phyloP scores from a whole-genome alignment of 1,140 invertebrate genomes.

The Mercenaria mercenaria region DNA sequence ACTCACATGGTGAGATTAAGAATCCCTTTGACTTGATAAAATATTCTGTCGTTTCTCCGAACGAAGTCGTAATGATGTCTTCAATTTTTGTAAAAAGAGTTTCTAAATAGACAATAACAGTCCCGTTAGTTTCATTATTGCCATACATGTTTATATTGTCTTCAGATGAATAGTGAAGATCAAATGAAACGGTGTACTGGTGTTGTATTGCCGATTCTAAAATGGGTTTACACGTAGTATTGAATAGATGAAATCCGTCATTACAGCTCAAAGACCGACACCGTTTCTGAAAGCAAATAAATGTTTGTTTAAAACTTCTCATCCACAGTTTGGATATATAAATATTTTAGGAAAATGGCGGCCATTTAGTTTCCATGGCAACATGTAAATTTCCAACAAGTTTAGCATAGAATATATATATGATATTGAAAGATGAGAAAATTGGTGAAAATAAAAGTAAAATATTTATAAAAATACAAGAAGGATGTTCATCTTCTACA shows the following conservation, averaged over 20 bases:
- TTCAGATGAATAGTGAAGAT: not conserved
- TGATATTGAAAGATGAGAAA: too few relatives aligned
- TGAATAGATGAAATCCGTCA: not conserved
- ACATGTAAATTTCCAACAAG: too few relatives aligned
- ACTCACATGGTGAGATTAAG: not conserved
- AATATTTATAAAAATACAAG: too few relatives aligned
- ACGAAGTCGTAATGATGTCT: not conserved
- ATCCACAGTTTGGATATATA: too few relatives aligned
- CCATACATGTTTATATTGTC: not conserved
- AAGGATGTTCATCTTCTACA: too few relatives aligned
- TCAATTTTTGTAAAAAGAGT: not conserved
- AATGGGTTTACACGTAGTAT: not conserved
- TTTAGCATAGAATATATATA: too few relatives aligned
- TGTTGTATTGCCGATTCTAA: not conserved
- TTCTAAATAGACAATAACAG: not conserved
- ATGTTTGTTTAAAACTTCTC: too few relatives aligned
- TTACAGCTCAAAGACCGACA: not conserved
- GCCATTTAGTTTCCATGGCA: too few relatives aligned
- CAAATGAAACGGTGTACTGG: not conserved
- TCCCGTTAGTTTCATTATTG: not conserved
- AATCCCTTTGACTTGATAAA: not conserved
- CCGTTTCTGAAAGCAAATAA: not conserved
- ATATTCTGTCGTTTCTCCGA: not conserved
- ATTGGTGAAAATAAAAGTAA: too few relatives aligned
- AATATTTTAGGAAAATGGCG: too few relatives aligned